Conservation (phyloP, 2,797 vertebrate species). For the Haliaeetus albicilla region DNA sequence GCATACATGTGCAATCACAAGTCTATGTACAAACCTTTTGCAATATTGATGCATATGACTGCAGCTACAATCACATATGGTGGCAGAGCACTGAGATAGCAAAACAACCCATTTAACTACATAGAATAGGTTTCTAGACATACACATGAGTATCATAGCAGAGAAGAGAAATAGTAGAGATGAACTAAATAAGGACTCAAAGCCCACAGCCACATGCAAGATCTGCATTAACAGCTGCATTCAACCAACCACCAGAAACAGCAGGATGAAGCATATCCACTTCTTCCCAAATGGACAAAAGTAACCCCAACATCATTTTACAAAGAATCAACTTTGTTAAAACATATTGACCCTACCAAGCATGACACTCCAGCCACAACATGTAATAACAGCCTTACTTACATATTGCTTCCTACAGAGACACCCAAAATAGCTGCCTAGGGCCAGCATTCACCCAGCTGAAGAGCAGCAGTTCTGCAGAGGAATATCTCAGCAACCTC, state of each 20-base stretch:
- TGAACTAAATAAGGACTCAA: neutral
- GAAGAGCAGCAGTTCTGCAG: neutral
- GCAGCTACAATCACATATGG: neutral
- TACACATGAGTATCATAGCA: accelerated
- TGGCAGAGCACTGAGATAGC: neutral
- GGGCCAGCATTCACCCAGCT: neutral
- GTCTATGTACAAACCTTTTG: accelerated
- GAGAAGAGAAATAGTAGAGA: neutral
- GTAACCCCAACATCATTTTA: neutral
- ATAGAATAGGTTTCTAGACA: too few species aligned
- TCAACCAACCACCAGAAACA: neutral
- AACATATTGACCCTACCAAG: neutral
- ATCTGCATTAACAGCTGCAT: neutral
- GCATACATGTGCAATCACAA: neutral
- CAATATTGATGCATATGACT: accelerated
- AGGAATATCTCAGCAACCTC: neutral
- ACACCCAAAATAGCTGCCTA: neutral
- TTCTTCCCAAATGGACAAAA: neutral
- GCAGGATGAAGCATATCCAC: neutral
- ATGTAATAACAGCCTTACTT: neutral
- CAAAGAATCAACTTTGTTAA: neutral
- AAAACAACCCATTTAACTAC: neutral
- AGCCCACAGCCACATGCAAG: neutral
- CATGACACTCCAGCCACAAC: neutral
- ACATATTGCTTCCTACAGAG: neutral